Evolutionary conservation across 2,888 invertebrate genomes (phyloP).

Genomic region (Physocephala rufipes): DNA sequence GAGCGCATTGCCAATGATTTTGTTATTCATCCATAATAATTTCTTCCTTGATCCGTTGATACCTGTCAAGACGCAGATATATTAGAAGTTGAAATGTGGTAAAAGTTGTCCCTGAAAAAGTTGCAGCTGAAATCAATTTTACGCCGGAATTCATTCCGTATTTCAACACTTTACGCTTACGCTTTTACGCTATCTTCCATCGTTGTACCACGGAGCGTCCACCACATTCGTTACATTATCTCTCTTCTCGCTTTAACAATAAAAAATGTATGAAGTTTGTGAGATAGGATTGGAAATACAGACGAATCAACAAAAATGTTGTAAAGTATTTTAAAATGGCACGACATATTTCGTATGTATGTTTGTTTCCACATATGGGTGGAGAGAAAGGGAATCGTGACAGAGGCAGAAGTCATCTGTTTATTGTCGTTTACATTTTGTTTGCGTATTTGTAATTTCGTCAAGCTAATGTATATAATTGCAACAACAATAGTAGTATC

Average conservation of each 20-base stretch:
- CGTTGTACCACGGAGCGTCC: not conserved
- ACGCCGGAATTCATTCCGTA: too few relatives aligned
- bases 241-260: not conserved
- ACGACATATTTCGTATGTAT: conserved; percentile 9
- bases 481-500: too few relatives aligned
- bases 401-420: conserved; percentile 43
- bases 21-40: not conserved
- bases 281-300: conserved; percentile 4
- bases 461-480: conserved; percentile 17
- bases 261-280: not conserved
- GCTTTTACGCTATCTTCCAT: not conserved
- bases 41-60: not conserved
- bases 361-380: not conserved
- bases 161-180: not conserved
- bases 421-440: conserved; percentile 48
- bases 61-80: too few relatives aligned
- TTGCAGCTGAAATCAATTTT: not conserved
- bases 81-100: not conserved
- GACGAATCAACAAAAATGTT: conserved; percentile 18
- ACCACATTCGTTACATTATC: not conserved
- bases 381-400: not conserved
- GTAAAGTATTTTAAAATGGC: not conserved
- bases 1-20: not conserved
- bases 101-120: not conserved
- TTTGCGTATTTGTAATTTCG: conserved; percentile 36